Evolutionary conservation across 2,113 vertebrate species (phyloP).

Genomic region (Eidolon helvum): DNA sequence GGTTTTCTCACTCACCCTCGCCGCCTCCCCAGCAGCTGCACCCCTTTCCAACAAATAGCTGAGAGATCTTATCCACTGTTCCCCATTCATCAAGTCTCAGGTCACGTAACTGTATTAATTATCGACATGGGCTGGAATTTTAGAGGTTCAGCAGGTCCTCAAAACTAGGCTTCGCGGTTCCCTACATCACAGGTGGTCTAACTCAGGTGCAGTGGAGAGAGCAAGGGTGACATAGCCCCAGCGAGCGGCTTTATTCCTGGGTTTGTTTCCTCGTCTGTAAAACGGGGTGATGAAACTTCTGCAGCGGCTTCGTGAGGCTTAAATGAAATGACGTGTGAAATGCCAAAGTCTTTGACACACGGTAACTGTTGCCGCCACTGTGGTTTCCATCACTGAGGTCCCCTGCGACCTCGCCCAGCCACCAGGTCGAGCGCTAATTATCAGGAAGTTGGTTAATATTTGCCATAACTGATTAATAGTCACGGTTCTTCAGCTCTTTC

Average conservation of each 20-base stretch:
- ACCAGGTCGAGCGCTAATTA: background rate
- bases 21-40: background rate
- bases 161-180: background rate
- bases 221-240: accelerated
- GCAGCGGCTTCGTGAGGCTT: background rate
- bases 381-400: accelerated
- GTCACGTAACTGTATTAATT: background rate
- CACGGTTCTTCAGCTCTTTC: background rate
- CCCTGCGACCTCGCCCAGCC: background rate
- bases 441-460: background rate
- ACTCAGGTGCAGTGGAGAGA: background rate
- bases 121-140: background rate
- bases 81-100: too few species aligned
- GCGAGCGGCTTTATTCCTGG: background rate
- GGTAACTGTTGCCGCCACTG: accelerated
- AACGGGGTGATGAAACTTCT: background rate
- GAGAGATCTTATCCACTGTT: background rate
- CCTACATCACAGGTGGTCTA: background rate
- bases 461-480: background rate
- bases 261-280: background rate
- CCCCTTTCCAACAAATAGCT: background rate
- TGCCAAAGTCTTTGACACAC: accelerated
- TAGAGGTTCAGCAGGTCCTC: background rate
- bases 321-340: accelerated
- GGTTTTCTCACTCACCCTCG: background rate